A percentile compares a stretch with the other conserved stretches of the same genome.
Conservation (phyloP, 2,797 vertebrate species). For the Monodelphis domestica region DNA sequence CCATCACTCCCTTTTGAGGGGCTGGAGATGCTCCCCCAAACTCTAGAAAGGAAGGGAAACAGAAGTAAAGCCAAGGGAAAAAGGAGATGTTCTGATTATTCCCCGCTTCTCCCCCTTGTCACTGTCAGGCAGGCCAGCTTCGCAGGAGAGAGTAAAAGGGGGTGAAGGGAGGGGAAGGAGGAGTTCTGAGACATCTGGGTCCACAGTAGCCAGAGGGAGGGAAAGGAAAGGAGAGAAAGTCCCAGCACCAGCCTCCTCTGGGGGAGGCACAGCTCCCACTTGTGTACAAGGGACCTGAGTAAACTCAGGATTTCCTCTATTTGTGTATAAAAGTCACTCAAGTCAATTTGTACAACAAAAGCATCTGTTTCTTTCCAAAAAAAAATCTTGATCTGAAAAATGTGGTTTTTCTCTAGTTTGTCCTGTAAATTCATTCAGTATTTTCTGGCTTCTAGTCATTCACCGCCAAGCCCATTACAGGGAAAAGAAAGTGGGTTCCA, state of each 20-base stretch:
- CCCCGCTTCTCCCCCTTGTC: not conserved
- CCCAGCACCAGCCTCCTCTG: not conserved
- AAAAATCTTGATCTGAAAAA: not conserved
- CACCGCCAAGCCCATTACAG: not conserved
- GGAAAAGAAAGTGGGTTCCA: not conserved
- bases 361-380: not conserved
- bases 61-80: too few species aligned
- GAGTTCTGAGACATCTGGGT: not conserved
- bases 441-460: too few species aligned
- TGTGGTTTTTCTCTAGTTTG: not conserved
- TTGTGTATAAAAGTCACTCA: not conserved
- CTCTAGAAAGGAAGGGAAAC: not conserved
- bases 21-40: not conserved
- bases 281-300: not conserved
- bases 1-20: not conserved
- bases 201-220: not conserved
- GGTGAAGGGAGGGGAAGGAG: too few species aligned
- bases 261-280: not conserved
- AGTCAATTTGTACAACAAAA: not conserved
- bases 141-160: not conserved
- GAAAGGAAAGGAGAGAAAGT: not conserved
- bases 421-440: not conserved
- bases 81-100: not conserved
- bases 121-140: not conserved
- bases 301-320: not conserved